phyloP scores from a whole-genome alignment of 2,797 vertebrate genomes.

The Acanthornis magna region DNA sequence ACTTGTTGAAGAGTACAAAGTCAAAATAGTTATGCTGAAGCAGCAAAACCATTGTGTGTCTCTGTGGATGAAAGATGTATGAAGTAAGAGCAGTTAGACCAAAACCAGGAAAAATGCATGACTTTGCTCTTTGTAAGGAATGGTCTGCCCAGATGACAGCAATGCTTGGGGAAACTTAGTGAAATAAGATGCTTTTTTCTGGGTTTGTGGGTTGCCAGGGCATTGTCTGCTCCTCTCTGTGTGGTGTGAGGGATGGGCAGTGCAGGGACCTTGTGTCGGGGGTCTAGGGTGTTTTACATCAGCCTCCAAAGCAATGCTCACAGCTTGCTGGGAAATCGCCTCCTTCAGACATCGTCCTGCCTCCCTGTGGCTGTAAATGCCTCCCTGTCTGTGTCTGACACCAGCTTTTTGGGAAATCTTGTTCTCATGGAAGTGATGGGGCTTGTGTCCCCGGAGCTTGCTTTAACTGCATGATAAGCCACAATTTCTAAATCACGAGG shows the following conservation, averaged over 20 bases:
- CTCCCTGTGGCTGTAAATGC: background rate
- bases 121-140: background rate
- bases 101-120: constrained; percentile 10
- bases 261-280: background rate
- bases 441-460: background rate
- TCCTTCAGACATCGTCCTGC: background rate
- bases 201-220: background rate
- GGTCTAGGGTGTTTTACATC: background rate
- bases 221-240: background rate
- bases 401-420: background rate
- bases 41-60: background rate
- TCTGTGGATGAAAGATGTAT: background rate
- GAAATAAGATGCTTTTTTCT: background rate
- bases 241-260: background rate
- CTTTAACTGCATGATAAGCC: background rate
- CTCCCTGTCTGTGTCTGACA: background rate
- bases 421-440: background rate
- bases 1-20: background rate
- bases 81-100: constrained; percentile 5
- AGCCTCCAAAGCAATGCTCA: background rate
- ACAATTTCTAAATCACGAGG: background rate
- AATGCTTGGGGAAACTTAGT: background rate
- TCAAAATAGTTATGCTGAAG: constrained; percentile 5
- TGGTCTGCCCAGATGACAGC: background rate
- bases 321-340: background rate